Conservation (phyloP, 1,140 invertebrate genomes). For the Drosophila azteca region DNA sequence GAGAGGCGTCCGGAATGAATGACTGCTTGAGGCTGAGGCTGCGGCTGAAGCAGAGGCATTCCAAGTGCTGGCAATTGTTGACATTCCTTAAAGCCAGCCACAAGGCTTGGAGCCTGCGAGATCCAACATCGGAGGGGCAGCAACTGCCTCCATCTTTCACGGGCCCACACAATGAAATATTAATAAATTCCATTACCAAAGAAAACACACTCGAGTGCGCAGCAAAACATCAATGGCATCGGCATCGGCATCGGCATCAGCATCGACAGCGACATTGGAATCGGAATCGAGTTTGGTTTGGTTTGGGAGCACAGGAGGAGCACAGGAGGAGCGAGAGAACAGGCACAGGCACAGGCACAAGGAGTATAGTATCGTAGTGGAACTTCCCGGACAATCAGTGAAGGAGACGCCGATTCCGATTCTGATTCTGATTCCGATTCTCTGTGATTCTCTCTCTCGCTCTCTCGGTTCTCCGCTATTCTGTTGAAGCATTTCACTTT, state of each 20-base stretch:
- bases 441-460: constrained; percentile 35
- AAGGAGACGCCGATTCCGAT: constrained; percentile 44
- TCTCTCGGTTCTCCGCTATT: constrained; percentile 29
- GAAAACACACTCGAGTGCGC: constrained; percentile 80
- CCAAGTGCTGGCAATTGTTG: constrained; percentile 68
- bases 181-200: constrained; percentile 82
- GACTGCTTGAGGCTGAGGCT: neutral
- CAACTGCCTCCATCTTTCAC: constrained; percentile 9
- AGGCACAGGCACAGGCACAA: too few species aligned
- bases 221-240: constrained; percentile 76
- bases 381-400: constrained; percentile 51
- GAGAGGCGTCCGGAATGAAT: constrained; percentile 1
- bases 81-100: constrained; percentile 68
- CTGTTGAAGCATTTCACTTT: constrained; percentile 59
- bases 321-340: neutral
- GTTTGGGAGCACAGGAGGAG: constrained; percentile 1
- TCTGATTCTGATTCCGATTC: constrained; percentile 46
- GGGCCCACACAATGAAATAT: constrained; percentile 76
- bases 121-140: constrained; percentile 10
- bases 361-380: constrained; percentile 6
- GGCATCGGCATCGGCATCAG: constrained; percentile 5
- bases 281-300: neutral
- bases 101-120: constrained; percentile 26
- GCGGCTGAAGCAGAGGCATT: constrained; percentile 34
- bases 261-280: constrained; percentile 20